These are phyloP conservation scores for Propithecus deckenii DNA, from an alignment of 2,797 vertebrate genomes.

Conservation along the genomic window DNA sequence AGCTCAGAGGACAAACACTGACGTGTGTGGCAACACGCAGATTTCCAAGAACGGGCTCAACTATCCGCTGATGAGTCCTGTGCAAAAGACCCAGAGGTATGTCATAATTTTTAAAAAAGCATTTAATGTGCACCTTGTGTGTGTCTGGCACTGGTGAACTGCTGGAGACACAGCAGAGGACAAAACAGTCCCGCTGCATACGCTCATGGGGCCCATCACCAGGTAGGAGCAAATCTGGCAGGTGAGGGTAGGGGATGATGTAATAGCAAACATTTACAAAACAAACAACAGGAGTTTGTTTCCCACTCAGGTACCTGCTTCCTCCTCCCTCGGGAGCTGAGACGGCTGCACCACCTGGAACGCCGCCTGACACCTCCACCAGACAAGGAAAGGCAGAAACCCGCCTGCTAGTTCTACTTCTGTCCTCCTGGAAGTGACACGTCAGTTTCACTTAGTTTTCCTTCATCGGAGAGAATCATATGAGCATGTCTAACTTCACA, in stretches of 20 bases:
- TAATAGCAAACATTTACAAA: neutral
- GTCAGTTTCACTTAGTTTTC: neutral
- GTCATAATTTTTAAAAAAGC: neutral
- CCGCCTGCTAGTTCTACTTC: rapidly evolving
- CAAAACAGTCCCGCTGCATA: rapidly evolving
- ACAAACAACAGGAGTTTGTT: rapidly evolving
- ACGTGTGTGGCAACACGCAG: no score
- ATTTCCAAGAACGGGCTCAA: neutral
- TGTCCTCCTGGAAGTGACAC: rapidly evolving
- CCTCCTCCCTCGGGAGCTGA: no score
- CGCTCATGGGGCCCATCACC: rapidly evolving
- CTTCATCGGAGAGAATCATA: neutral
- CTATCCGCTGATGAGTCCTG: rapidly evolving
- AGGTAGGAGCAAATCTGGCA: neutral
- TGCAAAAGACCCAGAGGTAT: no score
- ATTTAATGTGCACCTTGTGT: rapidly evolving
- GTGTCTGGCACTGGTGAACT: neutral
- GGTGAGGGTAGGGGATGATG: neutral
- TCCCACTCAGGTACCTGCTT: neutral
- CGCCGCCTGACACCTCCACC: rapidly evolving
- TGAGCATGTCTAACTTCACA: rapidly evolving
- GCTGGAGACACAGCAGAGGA: neutral
- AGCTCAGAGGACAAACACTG: no score
- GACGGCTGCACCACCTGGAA: neutral
- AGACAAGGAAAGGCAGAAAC: neutral